These are phyloP conservation scores for Corythornis cristatus DNA, from an alignment of 2,113 vertebrate genomes.

Conservation along the genomic window DNA sequence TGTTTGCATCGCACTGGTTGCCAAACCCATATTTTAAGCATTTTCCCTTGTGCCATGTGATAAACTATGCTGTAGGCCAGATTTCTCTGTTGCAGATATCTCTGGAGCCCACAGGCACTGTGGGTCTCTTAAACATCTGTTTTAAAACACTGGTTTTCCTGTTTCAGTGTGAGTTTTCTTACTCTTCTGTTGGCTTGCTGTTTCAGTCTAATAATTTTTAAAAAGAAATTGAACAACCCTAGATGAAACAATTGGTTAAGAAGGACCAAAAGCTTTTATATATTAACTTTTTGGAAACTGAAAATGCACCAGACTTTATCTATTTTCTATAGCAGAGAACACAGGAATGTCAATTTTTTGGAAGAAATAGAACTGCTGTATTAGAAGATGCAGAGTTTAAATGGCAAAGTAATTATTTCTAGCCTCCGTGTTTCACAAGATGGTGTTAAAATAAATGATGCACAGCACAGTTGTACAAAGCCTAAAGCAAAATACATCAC, in stretches of 20 bases:
- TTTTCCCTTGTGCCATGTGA: constrained; percentile 44
- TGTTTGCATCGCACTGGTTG: constrained; percentile 55
- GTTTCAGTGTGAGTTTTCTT: neutral
- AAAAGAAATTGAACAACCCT: neutral
- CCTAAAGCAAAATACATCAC: neutral
- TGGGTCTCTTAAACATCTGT: constrained; percentile 5
- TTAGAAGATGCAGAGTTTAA: neutral
- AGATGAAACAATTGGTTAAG: neutral
- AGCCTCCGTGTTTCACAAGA: neutral
- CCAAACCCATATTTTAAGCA: constrained; percentile 55
- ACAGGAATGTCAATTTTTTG: neutral
- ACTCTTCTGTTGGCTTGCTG: neutral
- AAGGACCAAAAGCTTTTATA: neutral
- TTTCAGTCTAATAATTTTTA: neutral
- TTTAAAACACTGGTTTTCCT: constrained; percentile 13
- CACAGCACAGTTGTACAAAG: neutral
- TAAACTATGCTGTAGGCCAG: neutral
- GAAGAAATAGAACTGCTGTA: neutral
- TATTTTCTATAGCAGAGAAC: neutral
- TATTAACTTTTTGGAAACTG: neutral
- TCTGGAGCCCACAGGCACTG: neutral
- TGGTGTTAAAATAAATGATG: neutral
- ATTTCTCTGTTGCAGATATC: constrained; percentile 10
- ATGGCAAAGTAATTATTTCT: neutral
- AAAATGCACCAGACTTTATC: neutral